These are phyloP conservation scores for Heliconius hewitsoni DNA, from an alignment of 1,140 invertebrate species.

Conservation along the genomic window DNA sequence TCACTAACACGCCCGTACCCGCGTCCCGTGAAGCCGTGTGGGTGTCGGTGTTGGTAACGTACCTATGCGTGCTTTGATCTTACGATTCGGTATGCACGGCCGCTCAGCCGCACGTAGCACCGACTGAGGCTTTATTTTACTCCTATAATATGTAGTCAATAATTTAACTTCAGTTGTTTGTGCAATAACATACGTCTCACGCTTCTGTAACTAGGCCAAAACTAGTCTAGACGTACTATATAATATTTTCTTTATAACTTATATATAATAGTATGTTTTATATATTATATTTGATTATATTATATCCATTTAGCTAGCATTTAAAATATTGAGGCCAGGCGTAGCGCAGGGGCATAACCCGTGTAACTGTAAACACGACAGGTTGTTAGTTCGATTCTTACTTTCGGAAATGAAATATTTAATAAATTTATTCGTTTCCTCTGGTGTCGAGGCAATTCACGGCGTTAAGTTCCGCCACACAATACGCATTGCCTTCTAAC, in stretches of 20 bases:
- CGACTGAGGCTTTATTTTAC: conserved; percentile 73
- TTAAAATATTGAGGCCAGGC: no score
- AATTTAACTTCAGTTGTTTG: conserved; percentile 75
- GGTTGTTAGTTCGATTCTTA: no score
- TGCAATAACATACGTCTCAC: conserved; percentile 69
- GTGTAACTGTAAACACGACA: no score
- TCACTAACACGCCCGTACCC: conserved; percentile 38
- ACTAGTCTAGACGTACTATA: conserved; percentile 42
- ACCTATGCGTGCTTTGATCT: conserved; percentile 80
- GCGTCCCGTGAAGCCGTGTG: conserved; percentile 56
- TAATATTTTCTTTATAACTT: conserved; percentile 44
- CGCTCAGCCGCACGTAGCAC: conserved; percentile 72
- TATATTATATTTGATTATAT: no score
- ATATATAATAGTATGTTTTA: background rate
- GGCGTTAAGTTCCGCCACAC: no score
- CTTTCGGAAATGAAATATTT: no score
- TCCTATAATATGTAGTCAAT: conserved; percentile 78
- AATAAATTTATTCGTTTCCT: no score
- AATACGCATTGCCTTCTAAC: no score
- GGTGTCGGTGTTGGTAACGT: conserved; percentile 72
- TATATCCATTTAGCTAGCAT: no score
- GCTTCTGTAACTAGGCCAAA: conserved; percentile 56
- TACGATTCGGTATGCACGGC: conserved; percentile 80
- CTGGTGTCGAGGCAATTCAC: no score
- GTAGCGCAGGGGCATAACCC: no score